phyloP scores from a whole-genome alignment of 2,888 invertebrate genomes.

The Octodonta nipae region DNA sequence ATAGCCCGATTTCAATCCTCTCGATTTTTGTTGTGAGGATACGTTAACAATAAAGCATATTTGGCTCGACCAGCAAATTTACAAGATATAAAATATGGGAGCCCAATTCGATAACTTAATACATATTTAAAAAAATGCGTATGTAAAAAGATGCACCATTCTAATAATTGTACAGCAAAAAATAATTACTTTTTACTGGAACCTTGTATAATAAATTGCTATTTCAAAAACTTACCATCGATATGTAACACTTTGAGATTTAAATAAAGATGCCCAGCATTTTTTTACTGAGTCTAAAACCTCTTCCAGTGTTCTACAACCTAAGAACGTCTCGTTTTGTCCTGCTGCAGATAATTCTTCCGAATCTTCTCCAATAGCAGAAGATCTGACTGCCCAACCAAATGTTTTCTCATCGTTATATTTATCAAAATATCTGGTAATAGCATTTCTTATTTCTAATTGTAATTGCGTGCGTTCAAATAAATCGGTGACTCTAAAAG shows the following conservation, averaged over 20 bases:
- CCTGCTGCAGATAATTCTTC: conserved; percentile 70
- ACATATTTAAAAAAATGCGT: too few relatives aligned
- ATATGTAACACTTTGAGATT: conserved; percentile 64
- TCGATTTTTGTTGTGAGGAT: too few relatives aligned
- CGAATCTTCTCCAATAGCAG: conserved; percentile 66
- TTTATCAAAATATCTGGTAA: conserved; percentile 17
- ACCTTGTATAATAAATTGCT: too few relatives aligned
- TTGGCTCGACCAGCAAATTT: too few relatives aligned
- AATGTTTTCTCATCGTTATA: conserved; percentile 20
- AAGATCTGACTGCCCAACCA: conserved; percentile 54
- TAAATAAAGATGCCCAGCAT: conserved; percentile 76
- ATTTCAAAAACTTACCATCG: conserved; percentile 42
- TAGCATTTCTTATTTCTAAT: conserved; percentile 29
- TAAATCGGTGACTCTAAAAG: too few relatives aligned
- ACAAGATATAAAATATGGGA: too few relatives aligned
- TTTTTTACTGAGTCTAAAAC: conserved; percentile 46
- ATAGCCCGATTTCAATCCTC: too few relatives aligned
- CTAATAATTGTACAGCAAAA: too few relatives aligned
- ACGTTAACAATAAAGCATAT: too few relatives aligned
- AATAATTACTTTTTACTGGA: too few relatives aligned
- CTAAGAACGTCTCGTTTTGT: conserved; percentile 67
- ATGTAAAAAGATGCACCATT: too few relatives aligned
- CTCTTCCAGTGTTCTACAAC: conserved; percentile 43
- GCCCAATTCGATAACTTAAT: too few relatives aligned
- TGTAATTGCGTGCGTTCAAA: conserved; percentile 25